Base-by-base conservation (phyloP, 1,140 invertebrate species). In the Spodoptera litura region DNA sequence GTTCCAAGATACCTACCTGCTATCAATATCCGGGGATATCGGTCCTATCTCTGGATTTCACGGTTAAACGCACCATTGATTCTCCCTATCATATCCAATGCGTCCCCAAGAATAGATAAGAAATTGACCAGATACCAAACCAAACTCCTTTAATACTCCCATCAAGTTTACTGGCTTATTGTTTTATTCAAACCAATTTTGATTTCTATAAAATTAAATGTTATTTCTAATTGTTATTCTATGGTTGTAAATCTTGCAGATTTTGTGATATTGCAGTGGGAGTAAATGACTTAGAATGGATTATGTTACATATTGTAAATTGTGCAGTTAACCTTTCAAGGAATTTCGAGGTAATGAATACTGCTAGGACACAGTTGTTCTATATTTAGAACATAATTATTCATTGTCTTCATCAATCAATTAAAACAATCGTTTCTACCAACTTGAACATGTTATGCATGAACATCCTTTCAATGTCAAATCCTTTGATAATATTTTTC, bases 11-110 rank as follows among this genome's bases (percentile, higher is more conserved):
- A 91, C 87, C 87, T 91, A 91, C 87, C 87, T 91, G 89, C 85
- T 93, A 93, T 92, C 90, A 89, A 90, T 89, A 89, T 91, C 88
- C 87, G 89, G 87, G 85, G 84, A 87, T 88, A 88, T 88, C 87
- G 85, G 79, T 76, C 84, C 83, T 92, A 93, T 93, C 90, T 88
- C 79, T 74, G 86, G 84, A 89, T 93, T 93, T 93, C 90, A 93
- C 91, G 90, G 90, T 86, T 91, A 91, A 88, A 89, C 85, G 91
- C 88, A 90, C 89, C 89, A 89, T 89, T 92, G 88, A 85, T 81
- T 88, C 78, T 78, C 84, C 85, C 86, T 84, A 88, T 88, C 87
- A 91, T 88, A 82, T 85, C 82, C 84, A 80, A 86, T 85, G 80
- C 88, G 74, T 81, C 86, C 87, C 84, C 74, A 81, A 68, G 70